phyloP scores from a whole-genome alignment of 2,888 invertebrate genomes.

The Fragum sueziense region DNA sequence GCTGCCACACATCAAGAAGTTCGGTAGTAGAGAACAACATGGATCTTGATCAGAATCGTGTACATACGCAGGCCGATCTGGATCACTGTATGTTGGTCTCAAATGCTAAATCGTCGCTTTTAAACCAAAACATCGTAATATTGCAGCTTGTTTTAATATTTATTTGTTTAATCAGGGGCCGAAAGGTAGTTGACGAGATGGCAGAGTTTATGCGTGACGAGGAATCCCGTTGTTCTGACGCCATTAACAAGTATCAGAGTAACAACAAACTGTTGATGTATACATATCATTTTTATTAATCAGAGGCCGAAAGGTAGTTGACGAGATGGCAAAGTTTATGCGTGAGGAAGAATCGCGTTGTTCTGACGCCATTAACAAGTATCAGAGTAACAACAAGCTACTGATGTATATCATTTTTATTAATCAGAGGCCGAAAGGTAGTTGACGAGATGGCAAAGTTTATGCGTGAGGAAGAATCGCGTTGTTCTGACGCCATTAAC shows the following conservation, averaged over 20 bases:
- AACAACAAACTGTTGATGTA: conserved; percentile 66
- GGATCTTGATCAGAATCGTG: no score
- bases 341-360: conserved; percentile 53
- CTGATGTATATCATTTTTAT: conserved; percentile 52
- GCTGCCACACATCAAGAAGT: no score
- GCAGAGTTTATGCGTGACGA: conserved; percentile 60
- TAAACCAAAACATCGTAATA: no score
- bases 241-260: conserved; percentile 41
- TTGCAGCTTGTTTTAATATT: no score
- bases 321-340: conserved; percentile 66
- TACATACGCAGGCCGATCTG: no score
- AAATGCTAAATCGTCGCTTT: no score
- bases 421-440: conserved; percentile 64
- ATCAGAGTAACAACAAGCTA: conserved; percentile 61
- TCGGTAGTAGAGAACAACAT: no score
- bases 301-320: conserved; percentile 67
- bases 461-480: conserved; percentile 54
- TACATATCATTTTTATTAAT: no score
- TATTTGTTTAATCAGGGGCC: no score
- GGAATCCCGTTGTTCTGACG: conserved; percentile 42
- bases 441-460: conserved; percentile 69
- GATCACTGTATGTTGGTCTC: no score
- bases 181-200: conserved; percentile 67
- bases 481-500: conserved; percentile 36
- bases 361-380: conserved; percentile 36